Percentiles rank a stretch among this genome's conserved stretches.
Evolutionary conservation across 2,888 invertebrate genomes (phyloP).

Genomic region (Notodonta dromedarius): DNA sequence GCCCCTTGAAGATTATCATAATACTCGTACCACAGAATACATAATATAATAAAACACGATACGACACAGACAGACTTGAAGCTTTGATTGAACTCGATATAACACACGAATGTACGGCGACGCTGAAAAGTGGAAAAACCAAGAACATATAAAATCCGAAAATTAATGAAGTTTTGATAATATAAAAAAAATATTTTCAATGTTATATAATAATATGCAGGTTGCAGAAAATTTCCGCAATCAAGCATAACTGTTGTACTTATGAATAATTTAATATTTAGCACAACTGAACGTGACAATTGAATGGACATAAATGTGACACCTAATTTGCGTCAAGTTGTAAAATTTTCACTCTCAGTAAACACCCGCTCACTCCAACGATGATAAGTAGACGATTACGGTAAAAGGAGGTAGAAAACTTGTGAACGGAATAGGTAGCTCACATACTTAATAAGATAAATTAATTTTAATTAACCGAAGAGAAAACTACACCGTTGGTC

Average conservation of each 20-base stretch:
- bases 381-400: constrained; percentile 14
- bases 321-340: constrained; percentile 56
- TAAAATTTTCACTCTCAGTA: constrained; percentile 67
- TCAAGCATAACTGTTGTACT: not conserved
- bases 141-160: too few species aligned
- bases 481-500: not conserved
- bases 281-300: constrained; percentile 32
- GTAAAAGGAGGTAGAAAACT: constrained; percentile 22
- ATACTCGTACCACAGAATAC: too few species aligned
- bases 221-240: too few species aligned
- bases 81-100: too few species aligned
- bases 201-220: too few species aligned
- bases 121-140: not conserved
- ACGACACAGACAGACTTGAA: not conserved
- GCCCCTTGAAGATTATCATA: not conserved
- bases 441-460: not conserved
- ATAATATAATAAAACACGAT: not conserved
- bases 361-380: constrained; percentile 50
- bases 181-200: too few species aligned
- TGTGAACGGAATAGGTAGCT: constrained; percentile 15
- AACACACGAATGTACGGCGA: too few species aligned
- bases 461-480: too few species aligned
- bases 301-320: constrained; percentile 37
- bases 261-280: constrained; percentile 11
- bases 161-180: too few species aligned